phyloP scores from a whole-genome alignment of 2,113 vertebrate genomes.

The Sinocyclocheilus grahami region DNA sequence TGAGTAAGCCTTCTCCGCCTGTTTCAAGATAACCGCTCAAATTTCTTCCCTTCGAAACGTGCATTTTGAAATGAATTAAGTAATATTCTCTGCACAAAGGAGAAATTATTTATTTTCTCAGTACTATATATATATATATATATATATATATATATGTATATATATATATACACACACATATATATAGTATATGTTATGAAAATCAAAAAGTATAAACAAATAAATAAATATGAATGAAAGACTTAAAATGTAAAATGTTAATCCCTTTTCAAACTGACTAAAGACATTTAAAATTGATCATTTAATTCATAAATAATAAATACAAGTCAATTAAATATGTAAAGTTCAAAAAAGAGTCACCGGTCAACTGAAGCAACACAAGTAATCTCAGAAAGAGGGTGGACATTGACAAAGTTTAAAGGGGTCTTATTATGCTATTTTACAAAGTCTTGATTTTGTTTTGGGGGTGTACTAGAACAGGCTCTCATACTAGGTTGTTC shows the following conservation, averaged over 20 bases:
- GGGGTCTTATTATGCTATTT: too few relatives aligned
- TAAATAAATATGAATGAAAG: neutral
- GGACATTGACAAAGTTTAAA: too few relatives aligned
- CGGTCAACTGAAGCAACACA: too few relatives aligned
- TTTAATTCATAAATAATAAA: neutral
- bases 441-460: too few relatives aligned
- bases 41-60: conserved; percentile 1
- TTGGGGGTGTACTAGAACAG: too few relatives aligned
- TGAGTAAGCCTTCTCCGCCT: neutral
- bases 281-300: neutral
- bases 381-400: too few relatives aligned
- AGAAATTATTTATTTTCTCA: neutral
- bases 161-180: too few relatives aligned
- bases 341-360: too few relatives aligned
- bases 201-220: too few relatives aligned
- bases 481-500: too few relatives aligned
- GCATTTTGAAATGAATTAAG: conserved; percentile 9
- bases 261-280: neutral
- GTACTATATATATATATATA: neutral
- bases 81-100: neutral
- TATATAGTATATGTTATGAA: too few relatives aligned
- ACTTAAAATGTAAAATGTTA: neutral
- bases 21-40: neutral
- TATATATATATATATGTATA: too few relatives aligned
- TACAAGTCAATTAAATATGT: neutral